These are phyloP conservation scores for Anoura caudifer DNA, from an alignment of 2,113 vertebrate species.

Conservation along the genomic window DNA sequence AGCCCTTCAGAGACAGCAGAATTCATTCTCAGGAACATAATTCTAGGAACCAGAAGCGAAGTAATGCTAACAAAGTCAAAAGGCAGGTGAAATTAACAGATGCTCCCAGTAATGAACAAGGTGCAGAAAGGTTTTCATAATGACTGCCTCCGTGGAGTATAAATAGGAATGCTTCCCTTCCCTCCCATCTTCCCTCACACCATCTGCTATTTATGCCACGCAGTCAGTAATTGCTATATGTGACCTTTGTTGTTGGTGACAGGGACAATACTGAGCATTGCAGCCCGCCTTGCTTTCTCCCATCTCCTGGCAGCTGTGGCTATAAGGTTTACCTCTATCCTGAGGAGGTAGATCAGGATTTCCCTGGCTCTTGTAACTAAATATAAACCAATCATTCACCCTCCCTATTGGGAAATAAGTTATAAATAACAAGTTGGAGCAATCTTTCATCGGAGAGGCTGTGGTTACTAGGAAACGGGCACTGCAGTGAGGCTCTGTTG, in stretches of 20 bases:
- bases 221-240: neutral
- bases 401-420: constrained; percentile 53
- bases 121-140: neutral
- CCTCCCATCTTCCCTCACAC: neutral
- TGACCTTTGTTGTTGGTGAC: constrained; percentile 30
- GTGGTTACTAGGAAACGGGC: constrained; percentile 66
- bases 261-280: neutral
- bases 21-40: neutral
- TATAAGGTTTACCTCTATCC: neutral
- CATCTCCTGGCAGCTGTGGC: neutral
- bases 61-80: neutral
- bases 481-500: neutral
- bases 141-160: neutral
- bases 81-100: neutral
- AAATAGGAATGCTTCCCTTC: neutral
- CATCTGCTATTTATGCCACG: neutral
- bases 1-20: neutral
- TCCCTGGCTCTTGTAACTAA: constrained; percentile 48
- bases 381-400: constrained; percentile 51
- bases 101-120: neutral
- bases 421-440: constrained; percentile 64
- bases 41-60: neutral
- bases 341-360: constrained; percentile 36
- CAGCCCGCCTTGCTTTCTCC: neutral
- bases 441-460: constrained; percentile 47